phyloP scores from a whole-genome alignment of 2,113 vertebrate species.

The Ia io region DNA sequence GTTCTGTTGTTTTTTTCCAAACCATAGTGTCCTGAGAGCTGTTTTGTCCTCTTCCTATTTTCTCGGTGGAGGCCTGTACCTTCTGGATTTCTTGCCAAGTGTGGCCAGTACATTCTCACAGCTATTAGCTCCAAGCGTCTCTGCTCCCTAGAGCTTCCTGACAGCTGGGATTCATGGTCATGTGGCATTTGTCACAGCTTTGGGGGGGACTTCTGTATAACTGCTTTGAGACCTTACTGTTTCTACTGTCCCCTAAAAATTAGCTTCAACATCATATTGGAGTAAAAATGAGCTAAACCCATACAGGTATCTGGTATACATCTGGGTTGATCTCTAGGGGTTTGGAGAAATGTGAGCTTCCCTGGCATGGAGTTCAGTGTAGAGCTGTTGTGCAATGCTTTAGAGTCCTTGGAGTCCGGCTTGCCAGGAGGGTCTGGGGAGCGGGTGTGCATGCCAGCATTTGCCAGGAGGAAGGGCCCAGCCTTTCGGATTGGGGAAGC shows the following conservation, averaged over 20 bases:
- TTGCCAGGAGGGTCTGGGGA: not conserved
- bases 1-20: not conserved
- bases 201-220: not conserved
- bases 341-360: not conserved
- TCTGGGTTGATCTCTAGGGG: not conserved
- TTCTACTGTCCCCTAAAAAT: not conserved
- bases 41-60: not conserved
- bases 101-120: not conserved
- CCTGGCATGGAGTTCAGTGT: not conserved
- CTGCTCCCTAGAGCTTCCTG: not conserved
- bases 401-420: not conserved
- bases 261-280: not conserved
- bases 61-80: not conserved
- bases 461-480: not conserved
- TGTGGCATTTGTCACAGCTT: not conserved
- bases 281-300: slow-evolving; percentile 5
- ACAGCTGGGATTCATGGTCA: not conserved
- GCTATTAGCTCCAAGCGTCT: not conserved
- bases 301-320: not conserved
- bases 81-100: not conserved
- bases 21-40: not conserved
- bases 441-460: not conserved
- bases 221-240: not conserved
- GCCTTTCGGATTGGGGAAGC: not conserved
- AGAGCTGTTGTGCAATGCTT: not conserved